Evolutionary conservation across 2,888 invertebrate species (phyloP), one percentile per base, ranked within the genome.

Genomic region (Diaphora mendica): DNA sequence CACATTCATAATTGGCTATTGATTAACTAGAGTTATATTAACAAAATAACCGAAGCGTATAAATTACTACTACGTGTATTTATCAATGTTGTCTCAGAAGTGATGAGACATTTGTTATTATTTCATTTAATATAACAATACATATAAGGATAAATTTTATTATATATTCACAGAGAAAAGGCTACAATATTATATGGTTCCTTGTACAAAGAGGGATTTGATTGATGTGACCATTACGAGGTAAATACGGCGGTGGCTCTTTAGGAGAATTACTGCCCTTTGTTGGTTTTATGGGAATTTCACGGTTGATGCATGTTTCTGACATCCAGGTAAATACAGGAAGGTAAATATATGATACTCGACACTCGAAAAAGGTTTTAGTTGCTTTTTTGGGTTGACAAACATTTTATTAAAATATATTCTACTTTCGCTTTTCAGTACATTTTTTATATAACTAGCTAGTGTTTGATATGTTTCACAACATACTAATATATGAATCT

Each of bases 151-250:
- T 30, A 71, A 35, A 55, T 72, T 39, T 39, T 48, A 48, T 20
- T 48, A 48, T 20, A 3, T 74, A 62, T 72, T 76, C 75, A 70
- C 72, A 26, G 72, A 66, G 72, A 75, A 78, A 77, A 79, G 59
- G 75, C 44, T 68, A 74, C 77, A 78, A 82, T 80, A 82, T 79
- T 77, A 73, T 77, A 44, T 59, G 59, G 67, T 73, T 74, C 69
- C 77, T 72, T 75, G 67, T 70, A 70, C 70, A 73, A 64, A 78
- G 77, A 78, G 71, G 78, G 71, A 75, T 77, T 76, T 82, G 81
- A 83, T 83, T 79, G 79, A 83, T 83, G 83, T 75, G 72, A 76
- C 81, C 82, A 82, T 83, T 79, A 80, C 73, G 72, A 72, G 78
- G 79, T 82, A 83, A 82, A 83, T 75, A 83, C 51, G 55, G 66